These are phyloP conservation scores for Anastrepha ludens DNA, from an alignment of 1,140 invertebrate genomes.

Conservation along the genomic window DNA sequence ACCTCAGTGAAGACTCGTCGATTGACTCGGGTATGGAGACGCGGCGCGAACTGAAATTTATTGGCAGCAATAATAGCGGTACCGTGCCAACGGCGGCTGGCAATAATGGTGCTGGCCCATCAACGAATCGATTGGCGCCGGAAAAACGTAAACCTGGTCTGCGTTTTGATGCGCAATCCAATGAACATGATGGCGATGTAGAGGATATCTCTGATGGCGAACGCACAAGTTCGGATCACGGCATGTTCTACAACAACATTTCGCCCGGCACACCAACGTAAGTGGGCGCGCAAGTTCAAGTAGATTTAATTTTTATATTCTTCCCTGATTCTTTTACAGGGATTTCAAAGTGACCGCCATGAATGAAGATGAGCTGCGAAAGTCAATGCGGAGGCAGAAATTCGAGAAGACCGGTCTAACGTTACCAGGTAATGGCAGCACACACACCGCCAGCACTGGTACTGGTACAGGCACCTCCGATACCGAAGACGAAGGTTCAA, in stretches of 20 bases:
- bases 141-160: conserved; percentile 69
- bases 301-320: background rate
- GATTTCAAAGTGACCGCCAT: conserved; percentile 91
- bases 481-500: conserved; percentile 86
- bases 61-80: conserved; percentile 65
- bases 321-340: conserved; percentile 72
- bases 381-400: conserved; percentile 84
- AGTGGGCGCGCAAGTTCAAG: conserved; percentile 45
- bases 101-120: conserved; percentile 5
- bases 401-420: conserved; percentile 77
- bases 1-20: conserved; percentile 83
- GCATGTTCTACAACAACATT: conserved; percentile 73
- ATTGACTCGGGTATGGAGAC: conserved; percentile 88
- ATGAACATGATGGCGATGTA: conserved; percentile 89
- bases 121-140: conserved; percentile 61
- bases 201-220: conserved; percentile 91
- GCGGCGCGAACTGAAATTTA: conserved; percentile 75
- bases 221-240: conserved; percentile 83
- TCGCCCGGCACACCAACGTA: conserved; percentile 72
- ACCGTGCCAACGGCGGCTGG: conserved; percentile 56
- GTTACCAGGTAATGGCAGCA: conserved; percentile 73
- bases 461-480: conserved; percentile 86
- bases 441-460: conserved; percentile 76
- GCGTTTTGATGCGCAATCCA: conserved; percentile 74
- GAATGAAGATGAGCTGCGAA: conserved; percentile 87